phyloP scores from a whole-genome alignment of 2,888 invertebrate species.

The Silvanus unidentatus region DNA sequence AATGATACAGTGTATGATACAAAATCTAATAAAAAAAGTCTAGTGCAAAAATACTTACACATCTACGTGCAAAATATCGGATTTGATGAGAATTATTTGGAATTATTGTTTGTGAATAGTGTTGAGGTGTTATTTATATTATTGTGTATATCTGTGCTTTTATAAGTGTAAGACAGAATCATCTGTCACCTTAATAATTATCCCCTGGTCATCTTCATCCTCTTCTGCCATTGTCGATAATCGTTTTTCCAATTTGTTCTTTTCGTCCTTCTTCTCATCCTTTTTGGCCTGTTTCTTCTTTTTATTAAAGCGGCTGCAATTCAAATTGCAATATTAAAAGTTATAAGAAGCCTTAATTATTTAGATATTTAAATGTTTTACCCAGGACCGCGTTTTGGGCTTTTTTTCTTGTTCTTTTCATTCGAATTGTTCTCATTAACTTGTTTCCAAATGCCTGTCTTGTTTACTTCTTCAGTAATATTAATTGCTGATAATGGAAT shows the following conservation, averaged over 20 bases:
- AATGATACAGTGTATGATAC: too few relatives aligned
- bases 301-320: constrained; percentile 48
- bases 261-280: constrained; percentile 55
- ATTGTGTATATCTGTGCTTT: constrained; percentile 14
- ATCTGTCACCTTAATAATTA: constrained; percentile 57
- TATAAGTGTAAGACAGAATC: constrained; percentile 35
- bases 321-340: not conserved
- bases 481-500: constrained; percentile 81
- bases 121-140: not conserved
- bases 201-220: constrained; percentile 73
- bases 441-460: constrained; percentile 91
- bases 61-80: not conserved
- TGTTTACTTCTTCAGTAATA: constrained; percentile 90
- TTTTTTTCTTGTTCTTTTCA: constrained; percentile 43
- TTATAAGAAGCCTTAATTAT: too few relatives aligned
- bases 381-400: constrained; percentile 35
- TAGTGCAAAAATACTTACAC: constrained; percentile 4
- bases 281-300: constrained; percentile 66
- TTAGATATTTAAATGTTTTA: constrained; percentile 19
- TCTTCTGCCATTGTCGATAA: constrained; percentile 83
- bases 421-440: constrained; percentile 64
- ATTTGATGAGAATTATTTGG: not conserved
- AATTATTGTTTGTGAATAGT: not conserved
- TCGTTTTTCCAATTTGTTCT: constrained; percentile 51
- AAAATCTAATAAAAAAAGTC: not conserved